phyloP scores from a whole-genome alignment of 2,888 invertebrate species.

The Balanococcus diminutus region DNA sequence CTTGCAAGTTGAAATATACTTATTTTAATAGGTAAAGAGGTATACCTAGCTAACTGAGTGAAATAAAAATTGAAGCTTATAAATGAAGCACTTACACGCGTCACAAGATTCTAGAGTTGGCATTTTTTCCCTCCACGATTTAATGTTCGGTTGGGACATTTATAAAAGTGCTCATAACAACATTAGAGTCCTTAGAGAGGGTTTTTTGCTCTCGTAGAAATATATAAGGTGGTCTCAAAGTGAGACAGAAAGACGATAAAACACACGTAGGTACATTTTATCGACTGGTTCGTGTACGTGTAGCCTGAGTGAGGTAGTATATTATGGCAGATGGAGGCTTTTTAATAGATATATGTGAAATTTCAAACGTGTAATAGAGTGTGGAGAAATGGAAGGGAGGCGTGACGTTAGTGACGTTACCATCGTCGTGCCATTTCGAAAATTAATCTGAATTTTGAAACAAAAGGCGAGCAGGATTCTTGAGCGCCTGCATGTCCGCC shows the following conservation, averaged over 20 bases:
- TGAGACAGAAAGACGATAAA: neutral
- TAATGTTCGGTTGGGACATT: neutral
- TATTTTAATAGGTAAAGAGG: neutral
- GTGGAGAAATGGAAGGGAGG: slow-evolving; percentile 13
- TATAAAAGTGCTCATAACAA: neutral
- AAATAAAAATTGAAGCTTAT: neutral
- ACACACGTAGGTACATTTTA: neutral
- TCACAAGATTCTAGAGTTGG: neutral
- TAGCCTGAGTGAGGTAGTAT: no score
- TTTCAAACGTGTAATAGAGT: slow-evolving; percentile 1
- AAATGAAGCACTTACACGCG: neutral
- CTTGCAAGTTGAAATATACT: neutral
- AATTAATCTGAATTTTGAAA: slow-evolving; percentile 50
- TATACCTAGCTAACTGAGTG: neutral
- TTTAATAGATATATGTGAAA: slow-evolving; percentile 16
- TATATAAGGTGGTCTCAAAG: no score
- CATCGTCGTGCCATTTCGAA: slow-evolving; percentile 29
- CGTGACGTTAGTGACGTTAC: slow-evolving; percentile 38
- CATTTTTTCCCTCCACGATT: neutral
- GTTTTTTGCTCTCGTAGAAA: no score
- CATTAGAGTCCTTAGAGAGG: neutral
- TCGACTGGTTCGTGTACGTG: neutral
- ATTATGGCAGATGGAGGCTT: no score
- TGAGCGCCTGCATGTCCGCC: slow-evolving; percentile 48
- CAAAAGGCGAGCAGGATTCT: slow-evolving; percentile 12